Percentiles rank a stretch among this genome's conserved stretches.
Conservation (phyloP, 2,888 invertebrate species). For the Scaptomyza caliginosa region DNA sequence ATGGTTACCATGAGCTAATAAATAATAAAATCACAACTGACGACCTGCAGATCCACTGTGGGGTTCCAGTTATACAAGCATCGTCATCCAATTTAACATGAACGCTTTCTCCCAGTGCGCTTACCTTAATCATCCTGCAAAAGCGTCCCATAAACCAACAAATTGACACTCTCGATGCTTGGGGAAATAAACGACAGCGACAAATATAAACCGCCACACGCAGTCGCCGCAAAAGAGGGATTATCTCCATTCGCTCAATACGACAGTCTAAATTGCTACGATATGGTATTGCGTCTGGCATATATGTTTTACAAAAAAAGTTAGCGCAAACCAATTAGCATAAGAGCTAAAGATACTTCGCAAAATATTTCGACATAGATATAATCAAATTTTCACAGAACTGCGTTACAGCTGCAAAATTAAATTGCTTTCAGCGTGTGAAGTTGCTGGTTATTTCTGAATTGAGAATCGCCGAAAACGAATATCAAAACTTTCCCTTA, state of each 20-base stretch:
- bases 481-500: not conserved
- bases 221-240: conserved; percentile 3
- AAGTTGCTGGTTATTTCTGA: conserved; percentile 10
- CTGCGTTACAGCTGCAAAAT: conserved; percentile 4
- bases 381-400: conserved; percentile 23
- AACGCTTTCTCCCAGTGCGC: conserved; percentile 49
- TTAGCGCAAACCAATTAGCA: conserved; percentile 40
- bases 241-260: not conserved
- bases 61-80: conserved; percentile 36
- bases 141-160: conserved; percentile 56
- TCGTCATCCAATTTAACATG: conserved; percentile 10
- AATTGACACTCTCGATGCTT: conserved; percentile 73
- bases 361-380: conserved; percentile 30
- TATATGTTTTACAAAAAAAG: conserved; percentile 6
- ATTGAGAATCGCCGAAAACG: conserved; percentile 27
- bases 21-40: conserved; percentile 73
- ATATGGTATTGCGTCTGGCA: not conserved
- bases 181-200: conserved; percentile 66
- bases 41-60: conserved; percentile 31
- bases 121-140: conserved; percentile 69
- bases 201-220: conserved; percentile 49
- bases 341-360: conserved; percentile 3
- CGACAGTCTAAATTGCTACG: not conserved
- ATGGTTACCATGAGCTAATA: conserved; percentile 57
- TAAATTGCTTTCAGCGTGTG: conserved; percentile 13